Base-by-base conservation (phyloP, 1,140 invertebrate genomes). In the Nasonia longicornis region DNA sequence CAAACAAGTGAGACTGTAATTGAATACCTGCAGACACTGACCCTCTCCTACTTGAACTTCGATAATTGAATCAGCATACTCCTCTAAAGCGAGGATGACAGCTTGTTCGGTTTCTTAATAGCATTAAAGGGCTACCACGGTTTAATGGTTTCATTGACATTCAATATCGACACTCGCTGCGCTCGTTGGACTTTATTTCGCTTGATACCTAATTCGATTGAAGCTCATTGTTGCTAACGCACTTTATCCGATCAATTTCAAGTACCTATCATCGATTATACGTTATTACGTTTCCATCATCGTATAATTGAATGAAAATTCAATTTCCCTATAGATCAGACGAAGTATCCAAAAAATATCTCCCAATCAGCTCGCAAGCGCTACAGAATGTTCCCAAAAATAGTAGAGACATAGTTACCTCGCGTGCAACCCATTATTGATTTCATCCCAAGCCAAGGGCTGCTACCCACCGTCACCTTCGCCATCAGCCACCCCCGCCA, bases 91-190 rank as follows among this genome's bases (percentile, higher is more conserved):
- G 58, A 64, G 29, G 42, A 66, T 79, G 35, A 64, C 79, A 67
- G 79, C 72, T 74, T 74, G 63, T 74, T 80, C 42, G 79, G 71
- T 75, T 80, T 80, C 72, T 74, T 80, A 80, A 80, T 74, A 67
- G 58, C 6, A 71, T 80, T 78, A 74, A 78, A 73, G 70, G 80
- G 70, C 70, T 74, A 73, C 69, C 67, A 69, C 72, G 12, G 76
- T 79, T 82, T 82, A 76, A 75, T 16, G 81, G 81, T 82, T 79
- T 82, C 77, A 76, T 76, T 75, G 71, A 79, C 48, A 82, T 69
- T 78, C 78, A 67, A 66, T 81, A 81, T 77, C 52, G 35, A 72
- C 16, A n/a, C 45, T 6, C 3, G n/a, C 20, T 7, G 12, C n/a
- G 1, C 20, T 70, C 35, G 71, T 26, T 29, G 22, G 2, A 73